A percentile compares a stretch with the other conserved stretches of the same genome.
Evolutionary conservation across 2,113 vertebrate genomes (phyloP).

Genomic region (Cyanoderma ruficeps): DNA sequence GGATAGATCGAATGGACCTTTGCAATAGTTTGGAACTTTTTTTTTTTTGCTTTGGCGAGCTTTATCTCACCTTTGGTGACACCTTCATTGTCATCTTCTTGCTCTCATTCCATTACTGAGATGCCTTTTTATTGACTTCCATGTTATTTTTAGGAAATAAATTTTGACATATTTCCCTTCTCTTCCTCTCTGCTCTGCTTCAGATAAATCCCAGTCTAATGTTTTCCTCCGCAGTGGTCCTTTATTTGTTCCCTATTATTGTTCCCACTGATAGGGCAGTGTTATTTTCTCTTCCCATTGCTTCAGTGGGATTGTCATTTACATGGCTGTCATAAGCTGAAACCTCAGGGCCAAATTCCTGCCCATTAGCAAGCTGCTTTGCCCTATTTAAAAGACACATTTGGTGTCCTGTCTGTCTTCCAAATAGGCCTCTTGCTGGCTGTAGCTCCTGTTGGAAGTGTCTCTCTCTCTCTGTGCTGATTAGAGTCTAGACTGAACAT

Average conservation of each 20-base stretch:
- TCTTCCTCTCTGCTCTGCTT: background rate
- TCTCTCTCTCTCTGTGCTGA: background rate
- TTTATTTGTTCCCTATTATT: slow-evolving; percentile 7
- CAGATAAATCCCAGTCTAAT: background rate
- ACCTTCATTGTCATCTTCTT: background rate
- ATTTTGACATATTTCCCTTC: background rate
- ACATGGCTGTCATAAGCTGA: background rate
- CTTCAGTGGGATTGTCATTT: background rate
- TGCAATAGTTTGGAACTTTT: background rate
- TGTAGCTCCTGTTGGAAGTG: slow-evolving; percentile 31
- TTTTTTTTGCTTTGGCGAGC: background rate
- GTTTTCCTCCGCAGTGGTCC: background rate
- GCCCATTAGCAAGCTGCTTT: slow-evolving; percentile 56
- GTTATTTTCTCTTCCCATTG: background rate
- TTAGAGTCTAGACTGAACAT: slow-evolving; percentile 40
- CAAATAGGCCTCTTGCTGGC: slow-evolving; percentile 52
- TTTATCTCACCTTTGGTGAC: background rate
- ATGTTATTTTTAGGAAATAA: background rate
- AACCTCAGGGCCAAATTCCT: slow-evolving; percentile 39
- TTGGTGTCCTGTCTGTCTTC: slow-evolving; percentile 34
- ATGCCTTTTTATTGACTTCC: background rate
- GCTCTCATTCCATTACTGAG: background rate
- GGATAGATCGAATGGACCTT: background rate
- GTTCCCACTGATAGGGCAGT: background rate
- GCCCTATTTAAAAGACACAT: slow-evolving; percentile 10